phyloP scores from a whole-genome alignment of 2,113 vertebrate species.

The Crotalus horridus region DNA sequence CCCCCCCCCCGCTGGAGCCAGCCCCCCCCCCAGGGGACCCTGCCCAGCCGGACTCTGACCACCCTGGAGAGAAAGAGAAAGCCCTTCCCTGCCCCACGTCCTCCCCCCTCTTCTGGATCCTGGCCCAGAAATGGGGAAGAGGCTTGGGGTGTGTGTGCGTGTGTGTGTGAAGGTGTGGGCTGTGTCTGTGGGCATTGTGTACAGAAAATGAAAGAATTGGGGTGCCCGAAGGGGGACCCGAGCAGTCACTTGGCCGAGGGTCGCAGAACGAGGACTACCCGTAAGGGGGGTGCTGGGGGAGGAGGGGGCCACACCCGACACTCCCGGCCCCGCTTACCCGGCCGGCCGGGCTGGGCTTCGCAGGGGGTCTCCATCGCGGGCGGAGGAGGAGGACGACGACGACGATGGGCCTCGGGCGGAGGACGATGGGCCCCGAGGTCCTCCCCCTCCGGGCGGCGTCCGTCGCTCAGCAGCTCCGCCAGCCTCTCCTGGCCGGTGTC shows the following conservation, averaged over 20 bases:
- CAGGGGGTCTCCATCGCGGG: fast-evolving
- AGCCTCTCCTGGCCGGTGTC: constrained; percentile 76
- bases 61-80: neutral
- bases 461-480: constrained; percentile 64
- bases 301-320: too few species aligned
- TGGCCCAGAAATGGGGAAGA: neutral
- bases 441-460: fast-evolving
- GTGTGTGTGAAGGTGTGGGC: neutral
- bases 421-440: neutral
- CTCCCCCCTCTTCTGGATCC: neutral
- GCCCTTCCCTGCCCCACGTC: fast-evolving
- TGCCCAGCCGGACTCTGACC: neutral
- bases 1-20: too few species aligned
- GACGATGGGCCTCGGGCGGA: too few species aligned
- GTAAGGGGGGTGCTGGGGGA: too few species aligned
- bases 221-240: neutral
- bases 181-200: neutral
- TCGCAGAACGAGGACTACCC: too few species aligned
- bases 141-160: too few species aligned
- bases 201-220: neutral
- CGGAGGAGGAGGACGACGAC: too few species aligned
- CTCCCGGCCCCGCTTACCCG: neutral
- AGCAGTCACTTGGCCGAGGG: too few species aligned
- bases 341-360: neutral
- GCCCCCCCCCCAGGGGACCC: too few species aligned